A percentile compares a stretch with the other conserved stretches of the same genome.
Conservation (phyloP, 2,888 invertebrate genomes). For the Hecatera dysodea region DNA sequence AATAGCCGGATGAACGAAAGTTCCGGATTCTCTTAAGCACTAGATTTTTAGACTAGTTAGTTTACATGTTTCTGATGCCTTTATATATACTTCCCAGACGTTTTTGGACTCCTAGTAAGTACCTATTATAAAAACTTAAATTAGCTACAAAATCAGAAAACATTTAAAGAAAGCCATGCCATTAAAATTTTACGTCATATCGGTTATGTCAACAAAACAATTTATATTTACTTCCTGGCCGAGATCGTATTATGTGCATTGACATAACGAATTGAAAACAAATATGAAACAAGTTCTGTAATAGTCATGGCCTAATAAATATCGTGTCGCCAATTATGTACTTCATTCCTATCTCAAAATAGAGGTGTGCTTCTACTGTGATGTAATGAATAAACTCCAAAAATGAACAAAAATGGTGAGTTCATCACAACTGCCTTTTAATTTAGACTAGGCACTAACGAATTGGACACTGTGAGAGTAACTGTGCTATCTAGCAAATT, state of each 20-base stretch:
- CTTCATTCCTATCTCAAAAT: conserved; percentile 49
- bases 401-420: not conserved
- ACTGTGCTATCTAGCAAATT: no score
- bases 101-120: no score
- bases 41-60: conserved; percentile 17
- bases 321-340: conserved; percentile 32
- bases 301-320: conserved; percentile 65
- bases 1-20: conserved; percentile 52
- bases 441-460: not conserved
- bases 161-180: conserved; percentile 7
- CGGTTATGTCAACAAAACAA: conserved; percentile 29
- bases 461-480: not conserved
- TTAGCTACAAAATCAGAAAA: not conserved
- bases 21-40: conserved; percentile 43
- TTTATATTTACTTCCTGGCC: conserved; percentile 33
- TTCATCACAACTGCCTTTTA: not conserved
- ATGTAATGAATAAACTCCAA: conserved; percentile 16
- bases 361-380: conserved; percentile 36
- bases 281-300: conserved; percentile 46
- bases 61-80: conserved; percentile 8
- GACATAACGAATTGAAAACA: conserved; percentile 54
- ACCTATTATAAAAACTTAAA: not conserved
- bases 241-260: conserved; percentile 40
- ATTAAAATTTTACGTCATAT: conserved; percentile 29
- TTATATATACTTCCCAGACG: not conserved